Percentiles rank a stretch among this genome's conserved stretches.
These are phyloP conservation scores for Rhabdomys dilectus DNA, from an alignment of 2,113 vertebrate genomes.

Conservation along the genomic window DNA sequence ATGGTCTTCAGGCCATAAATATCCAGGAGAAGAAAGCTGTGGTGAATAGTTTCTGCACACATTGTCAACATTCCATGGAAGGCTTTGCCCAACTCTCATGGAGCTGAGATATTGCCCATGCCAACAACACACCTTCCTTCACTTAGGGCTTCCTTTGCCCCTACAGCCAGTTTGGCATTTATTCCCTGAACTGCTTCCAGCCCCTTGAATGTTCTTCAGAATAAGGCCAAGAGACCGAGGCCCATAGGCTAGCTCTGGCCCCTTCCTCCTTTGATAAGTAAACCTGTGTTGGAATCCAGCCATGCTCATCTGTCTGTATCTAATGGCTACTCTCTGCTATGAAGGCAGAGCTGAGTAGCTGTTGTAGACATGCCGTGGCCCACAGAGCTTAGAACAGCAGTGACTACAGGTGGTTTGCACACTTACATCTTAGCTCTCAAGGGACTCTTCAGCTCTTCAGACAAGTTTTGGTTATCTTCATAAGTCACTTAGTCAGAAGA, in stretches of 20 bases:
- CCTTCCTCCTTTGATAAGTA: neutral
- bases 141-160: neutral
- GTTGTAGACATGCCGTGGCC: neutral
- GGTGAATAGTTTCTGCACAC: neutral
- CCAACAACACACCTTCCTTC: neutral
- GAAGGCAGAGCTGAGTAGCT: neutral
- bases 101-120: neutral
- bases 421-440: neutral
- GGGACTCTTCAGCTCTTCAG: neutral
- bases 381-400: conserved; percentile 13
- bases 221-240: neutral
- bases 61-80: neutral
- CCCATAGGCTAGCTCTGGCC: neutral
- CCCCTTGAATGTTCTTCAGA: neutral
- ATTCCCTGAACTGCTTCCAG: conserved; percentile 11
- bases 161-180: neutral
- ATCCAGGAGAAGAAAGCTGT: neutral
- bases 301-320: neutral
- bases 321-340: neutral
- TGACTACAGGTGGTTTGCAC: neutral
- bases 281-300: neutral
- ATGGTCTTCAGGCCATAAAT: neutral
- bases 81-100: neutral
- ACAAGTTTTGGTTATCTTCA: conserved; percentile 19
- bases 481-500: neutral